Conservation (phyloP, 2,113 vertebrate genomes). For the Muntiacus reevesi region DNA sequence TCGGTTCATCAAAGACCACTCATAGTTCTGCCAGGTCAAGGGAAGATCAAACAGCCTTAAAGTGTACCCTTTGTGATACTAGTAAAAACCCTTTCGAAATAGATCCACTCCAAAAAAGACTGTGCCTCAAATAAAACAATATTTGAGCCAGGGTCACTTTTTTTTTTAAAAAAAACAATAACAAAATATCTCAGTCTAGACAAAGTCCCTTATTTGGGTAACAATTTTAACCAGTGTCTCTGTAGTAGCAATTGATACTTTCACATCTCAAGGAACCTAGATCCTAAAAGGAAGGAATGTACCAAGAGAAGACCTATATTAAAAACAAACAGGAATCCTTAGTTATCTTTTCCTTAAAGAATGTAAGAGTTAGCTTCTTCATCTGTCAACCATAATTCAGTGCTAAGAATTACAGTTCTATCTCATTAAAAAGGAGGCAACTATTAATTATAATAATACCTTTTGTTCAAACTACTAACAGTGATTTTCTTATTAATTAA, state of each 20-base stretch:
- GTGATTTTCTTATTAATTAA: not conserved
- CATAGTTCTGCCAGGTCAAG: not conserved
- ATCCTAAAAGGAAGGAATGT: not conserved
- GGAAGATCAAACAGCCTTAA: not conserved
- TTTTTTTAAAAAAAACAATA: not conserved
- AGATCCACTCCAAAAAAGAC: not conserved
- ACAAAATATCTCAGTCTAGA: not conserved
- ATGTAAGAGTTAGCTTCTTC: not conserved
- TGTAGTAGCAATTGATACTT: not conserved
- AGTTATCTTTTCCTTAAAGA: not conserved
- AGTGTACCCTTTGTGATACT: not conserved
- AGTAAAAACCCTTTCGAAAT: not conserved
- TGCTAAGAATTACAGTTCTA: not conserved
- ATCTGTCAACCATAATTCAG: not conserved
- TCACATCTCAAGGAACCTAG: not conserved
- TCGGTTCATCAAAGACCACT: not conserved
- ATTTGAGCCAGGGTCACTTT: not conserved
- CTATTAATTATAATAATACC: not conserved
- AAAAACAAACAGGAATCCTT: not conserved
- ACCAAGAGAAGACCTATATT: not conserved
- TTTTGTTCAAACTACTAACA: not conserved
- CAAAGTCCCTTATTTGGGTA: not conserved
- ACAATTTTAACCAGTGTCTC: not conserved
- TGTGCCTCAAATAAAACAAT: slow-evolving; percentile 33
- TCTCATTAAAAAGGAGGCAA: not conserved